phyloP scores from a whole-genome alignment of 2,888 invertebrate species.

The Theristus sp. region DNA sequence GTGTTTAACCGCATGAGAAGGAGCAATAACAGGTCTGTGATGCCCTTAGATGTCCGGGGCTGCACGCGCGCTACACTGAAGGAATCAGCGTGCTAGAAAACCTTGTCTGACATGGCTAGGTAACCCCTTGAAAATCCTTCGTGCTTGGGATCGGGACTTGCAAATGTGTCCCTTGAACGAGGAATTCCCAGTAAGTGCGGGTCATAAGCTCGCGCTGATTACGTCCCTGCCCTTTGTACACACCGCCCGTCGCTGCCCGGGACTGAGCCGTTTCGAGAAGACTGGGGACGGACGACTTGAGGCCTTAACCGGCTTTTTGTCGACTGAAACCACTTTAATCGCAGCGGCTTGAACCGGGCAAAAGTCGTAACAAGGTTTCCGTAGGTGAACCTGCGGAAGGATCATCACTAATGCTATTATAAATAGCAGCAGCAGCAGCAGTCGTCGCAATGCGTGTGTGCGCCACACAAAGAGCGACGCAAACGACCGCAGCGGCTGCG shows the following conservation, averaged over 20 bases:
- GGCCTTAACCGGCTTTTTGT: not conserved
- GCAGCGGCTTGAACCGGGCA: not conserved
- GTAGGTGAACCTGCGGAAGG: not conserved
- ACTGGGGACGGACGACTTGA: not conserved
- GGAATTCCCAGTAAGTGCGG: not conserved
- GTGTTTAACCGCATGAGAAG: not conserved
- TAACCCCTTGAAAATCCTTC: slow-evolving; percentile 39
- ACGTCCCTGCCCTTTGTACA: not conserved
- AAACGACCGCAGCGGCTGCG: not conserved
- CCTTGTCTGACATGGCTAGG: slow-evolving; percentile 37
- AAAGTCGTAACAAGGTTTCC: not conserved
- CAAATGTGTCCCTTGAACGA: not conserved
- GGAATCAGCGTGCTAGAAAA: slow-evolving; percentile 33
- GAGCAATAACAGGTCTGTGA: not conserved
- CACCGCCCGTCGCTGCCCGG: not conserved
- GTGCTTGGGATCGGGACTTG: slow-evolving; percentile 41
- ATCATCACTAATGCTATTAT: not conserved
- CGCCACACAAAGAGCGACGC: too few relatives aligned
- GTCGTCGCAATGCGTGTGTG: too few relatives aligned
- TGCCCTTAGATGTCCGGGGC: not conserved
- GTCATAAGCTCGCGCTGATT: not conserved
- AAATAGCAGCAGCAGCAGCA: not conserved
- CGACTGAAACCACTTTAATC: not conserved
- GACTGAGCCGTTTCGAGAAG: not conserved
- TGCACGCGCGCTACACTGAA: not conserved